Base-by-base conservation (phyloP, 2,888 invertebrate genomes). In the Drosophila atroscutellata region DNA sequence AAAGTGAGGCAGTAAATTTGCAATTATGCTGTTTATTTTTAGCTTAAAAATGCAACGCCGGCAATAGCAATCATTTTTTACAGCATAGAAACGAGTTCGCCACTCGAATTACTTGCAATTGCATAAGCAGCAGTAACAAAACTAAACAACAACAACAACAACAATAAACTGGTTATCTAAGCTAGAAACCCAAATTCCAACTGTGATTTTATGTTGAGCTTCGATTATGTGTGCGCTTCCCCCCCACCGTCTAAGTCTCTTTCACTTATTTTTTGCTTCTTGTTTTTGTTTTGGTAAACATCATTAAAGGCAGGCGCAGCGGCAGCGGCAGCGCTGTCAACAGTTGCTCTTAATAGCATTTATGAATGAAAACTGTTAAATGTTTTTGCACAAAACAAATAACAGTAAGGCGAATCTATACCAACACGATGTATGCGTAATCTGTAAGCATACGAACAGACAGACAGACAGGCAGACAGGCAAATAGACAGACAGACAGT, bases 11-110 rank as follows among this genome's bases (percentile, higher is more conserved):
- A 57, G 62, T 51, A 74, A 78, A 63, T 69, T 63, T 76, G 72
- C 80, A 80, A 82, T 78, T 85, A 79, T 75, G 74, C 75, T 87
- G 74, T 73, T 86, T 85, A 85, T 83, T 83, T 81, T 85, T 79
- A 76, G 74, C 62, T 32, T 49, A 70, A 67, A 71, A 68, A 71
- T 66, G 76, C 64, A 76, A 64, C 63, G 51, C 45, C 62, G 51
- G 64, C 73, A 74, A 50, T 47, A 54, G 55, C 60, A 70, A 75
- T 63, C 65, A 72, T 74, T 81, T 70, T 67, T 67, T 72, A 72
- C 60, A 71, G 65, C 78, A 75, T 81, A 68, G 57, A 68, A 80
- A 71, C 77, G 42, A 60, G 83, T 81, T 83, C 65, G 42, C 62
- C 42, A 39, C 51, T 58, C 42, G 49, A 65, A 65, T 65, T 69